Percentiles rank a stretch among this genome's conserved stretches.
These are phyloP conservation scores for Ceratotherium simum DNA, from an alignment of 2,113 vertebrate genomes.

Conservation along the genomic window DNA sequence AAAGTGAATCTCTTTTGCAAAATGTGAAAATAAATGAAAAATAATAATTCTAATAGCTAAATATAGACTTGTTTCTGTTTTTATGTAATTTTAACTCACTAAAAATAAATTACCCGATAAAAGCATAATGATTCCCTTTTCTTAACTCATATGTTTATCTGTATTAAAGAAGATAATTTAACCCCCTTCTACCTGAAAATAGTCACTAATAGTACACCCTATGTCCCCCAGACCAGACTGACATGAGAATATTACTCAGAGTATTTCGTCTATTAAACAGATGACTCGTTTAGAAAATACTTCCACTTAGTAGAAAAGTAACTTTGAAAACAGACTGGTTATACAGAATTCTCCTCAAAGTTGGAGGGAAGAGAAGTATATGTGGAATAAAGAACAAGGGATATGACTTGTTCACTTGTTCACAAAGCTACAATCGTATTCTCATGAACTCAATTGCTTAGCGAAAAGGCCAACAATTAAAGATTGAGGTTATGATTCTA, in stretches of 20 bases:
- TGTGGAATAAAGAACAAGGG: rapidly evolving
- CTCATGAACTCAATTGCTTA: neutral
- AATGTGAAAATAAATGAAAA: neutral
- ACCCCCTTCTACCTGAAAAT: rapidly evolving
- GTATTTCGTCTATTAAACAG: neutral
- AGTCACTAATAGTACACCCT: rapidly evolving
- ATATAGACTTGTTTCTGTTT: neutral
- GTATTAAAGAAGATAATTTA: neutral
- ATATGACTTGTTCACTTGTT: neutral
- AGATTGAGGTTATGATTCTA: neutral
- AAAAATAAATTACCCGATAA: neutral
- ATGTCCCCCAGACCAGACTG: neutral
- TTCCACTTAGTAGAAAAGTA: neutral
- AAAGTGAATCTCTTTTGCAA: neutral
- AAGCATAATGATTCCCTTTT: neutral
- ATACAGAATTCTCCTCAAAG: neutral
- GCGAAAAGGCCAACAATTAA: neutral
- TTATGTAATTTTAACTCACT: neutral
- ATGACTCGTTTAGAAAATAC: neutral
- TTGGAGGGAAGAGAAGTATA: neutral
- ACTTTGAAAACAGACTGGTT: neutral
- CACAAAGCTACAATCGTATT: neutral
- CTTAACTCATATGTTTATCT: neutral
- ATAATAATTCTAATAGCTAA: neutral
- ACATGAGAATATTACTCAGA: neutral